Evolutionary conservation across 2,888 invertebrate species (phyloP).

Genomic region (Chromoteleia sp.): DNA sequence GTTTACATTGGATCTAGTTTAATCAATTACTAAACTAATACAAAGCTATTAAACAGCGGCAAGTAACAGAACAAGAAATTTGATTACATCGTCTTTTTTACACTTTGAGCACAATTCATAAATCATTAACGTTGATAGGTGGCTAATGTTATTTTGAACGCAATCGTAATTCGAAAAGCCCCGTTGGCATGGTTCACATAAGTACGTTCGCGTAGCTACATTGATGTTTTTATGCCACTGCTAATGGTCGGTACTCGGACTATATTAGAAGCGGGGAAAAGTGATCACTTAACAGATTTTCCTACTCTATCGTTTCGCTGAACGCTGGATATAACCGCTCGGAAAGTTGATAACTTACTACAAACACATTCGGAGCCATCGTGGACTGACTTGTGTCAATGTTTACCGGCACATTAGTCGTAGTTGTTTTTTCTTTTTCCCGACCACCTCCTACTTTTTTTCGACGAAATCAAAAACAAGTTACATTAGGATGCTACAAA

Average conservation of each 20-base stretch:
- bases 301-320: conserved; percentile 31
- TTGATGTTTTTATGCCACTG: conserved; percentile 35
- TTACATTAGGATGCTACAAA: conserved; percentile 38
- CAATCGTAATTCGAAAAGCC: conserved; percentile 29
- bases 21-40: conserved; percentile 21
- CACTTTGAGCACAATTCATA: conserved; percentile 19
- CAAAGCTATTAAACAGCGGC: conserved; percentile 5
- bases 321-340: conserved; percentile 32
- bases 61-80: conserved; percentile 12
- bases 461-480: conserved; percentile 48
- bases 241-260: conserved; percentile 52
- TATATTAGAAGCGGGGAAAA: conserved; percentile 59
- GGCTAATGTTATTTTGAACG: conserved; percentile 49
- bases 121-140: conserved; percentile 52
- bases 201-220: conserved; percentile 30
- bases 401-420: conserved; percentile 71
- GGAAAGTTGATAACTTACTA: conserved; percentile 71
- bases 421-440: conserved; percentile 15
- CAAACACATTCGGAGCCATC: conserved; percentile 44
- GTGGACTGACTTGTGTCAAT: conserved; percentile 68
- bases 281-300: conserved; percentile 64
- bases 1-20: background rate
- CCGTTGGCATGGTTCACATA: conserved; percentile 31
- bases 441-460: conserved; percentile 23
- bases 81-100: conserved; percentile 20